phyloP scores from a whole-genome alignment of 2,113 vertebrate species.

The Seriola aureovittata region DNA sequence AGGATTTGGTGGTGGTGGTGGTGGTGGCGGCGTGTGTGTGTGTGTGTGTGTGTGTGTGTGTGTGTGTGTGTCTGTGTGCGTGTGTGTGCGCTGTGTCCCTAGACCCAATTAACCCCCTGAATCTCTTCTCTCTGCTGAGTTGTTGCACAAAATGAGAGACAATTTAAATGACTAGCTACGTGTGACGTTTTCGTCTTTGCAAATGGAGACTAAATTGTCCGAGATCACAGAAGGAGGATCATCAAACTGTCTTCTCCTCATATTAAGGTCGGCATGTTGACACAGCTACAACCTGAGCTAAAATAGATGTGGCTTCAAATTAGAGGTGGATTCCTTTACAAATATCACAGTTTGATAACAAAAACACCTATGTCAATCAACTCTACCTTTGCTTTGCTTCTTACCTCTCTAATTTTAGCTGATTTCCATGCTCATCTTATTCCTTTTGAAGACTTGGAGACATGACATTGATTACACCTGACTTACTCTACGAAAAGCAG shows the following conservation, averaged over 20 bases:
- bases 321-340: conserved; percentile 22
- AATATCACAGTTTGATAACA: conserved; percentile 41
- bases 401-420: conserved; percentile 49
- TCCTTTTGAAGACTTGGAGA: conserved; percentile 49
- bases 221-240: conserved; percentile 11
- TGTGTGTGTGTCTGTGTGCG: conserved; percentile 11
- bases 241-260: conserved; percentile 7
- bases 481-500: not conserved
- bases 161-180: conserved; percentile 63
- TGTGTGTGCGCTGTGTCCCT: conserved; percentile 55
- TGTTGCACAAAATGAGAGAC: conserved; percentile 68
- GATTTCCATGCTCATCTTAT: conserved; percentile 36
- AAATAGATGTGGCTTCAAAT: conserved; percentile 36
- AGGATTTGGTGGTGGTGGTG: conserved; percentile 73
- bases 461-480: conserved; percentile 27
- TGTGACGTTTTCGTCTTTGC: conserved; percentile 49
- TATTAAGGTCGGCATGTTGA: conserved; percentile 23
- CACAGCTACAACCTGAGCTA: conserved; percentile 45
- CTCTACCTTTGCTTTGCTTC: not conserved
- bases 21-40: conserved; percentile 21
- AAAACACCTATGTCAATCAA: conserved; percentile 35
- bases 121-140: conserved; percentile 68
- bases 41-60: conserved; percentile 24
- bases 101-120: conserved; percentile 80
- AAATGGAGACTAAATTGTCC: conserved; percentile 51